Evolutionary conservation across 2,113 vertebrate species (phyloP).

Genomic region (Neodontobutis hainanensis): DNA sequence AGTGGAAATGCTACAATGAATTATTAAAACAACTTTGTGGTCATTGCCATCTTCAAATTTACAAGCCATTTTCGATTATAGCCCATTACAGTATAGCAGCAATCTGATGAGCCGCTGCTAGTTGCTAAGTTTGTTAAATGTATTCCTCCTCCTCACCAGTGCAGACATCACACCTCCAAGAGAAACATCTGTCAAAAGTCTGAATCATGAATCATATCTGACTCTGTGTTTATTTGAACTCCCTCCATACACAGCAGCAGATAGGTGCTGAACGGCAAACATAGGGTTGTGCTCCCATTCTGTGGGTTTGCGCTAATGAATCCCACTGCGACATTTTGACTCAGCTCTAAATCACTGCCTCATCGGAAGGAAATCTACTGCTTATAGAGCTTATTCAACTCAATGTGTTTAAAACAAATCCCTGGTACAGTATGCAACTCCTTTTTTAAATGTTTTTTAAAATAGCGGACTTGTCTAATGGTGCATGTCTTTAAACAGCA

Average conservation of each 20-base stretch:
- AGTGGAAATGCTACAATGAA: slow-evolving; percentile 42
- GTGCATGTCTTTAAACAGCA: background rate
- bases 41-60: slow-evolving; percentile 34
- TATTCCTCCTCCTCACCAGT: slow-evolving; percentile 62
- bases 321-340: slow-evolving; percentile 40
- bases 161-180: slow-evolving; percentile 53
- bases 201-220: slow-evolving; percentile 46
- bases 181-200: slow-evolving; percentile 64
- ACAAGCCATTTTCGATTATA: slow-evolving; percentile 43
- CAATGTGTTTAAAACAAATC: background rate
- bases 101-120: slow-evolving; percentile 21
- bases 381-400: background rate
- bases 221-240: slow-evolving; percentile 45
- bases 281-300: slow-evolving; percentile 51
- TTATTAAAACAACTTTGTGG: slow-evolving; percentile 41
- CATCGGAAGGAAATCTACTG: background rate
- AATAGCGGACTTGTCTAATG: background rate
- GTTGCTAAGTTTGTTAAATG: slow-evolving; percentile 38
- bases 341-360: slow-evolving; percentile 30
- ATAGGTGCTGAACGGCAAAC: slow-evolving; percentile 46
- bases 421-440: too few relatives aligned
- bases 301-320: slow-evolving; percentile 54
- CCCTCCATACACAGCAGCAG: slow-evolving; percentile 51
- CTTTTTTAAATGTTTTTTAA: background rate
- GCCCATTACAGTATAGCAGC: slow-evolving; percentile 21